These are phyloP conservation scores for Acestrorhynchus altus DNA, from an alignment of 2,797 vertebrate genomes.

Conservation along the genomic window DNA sequence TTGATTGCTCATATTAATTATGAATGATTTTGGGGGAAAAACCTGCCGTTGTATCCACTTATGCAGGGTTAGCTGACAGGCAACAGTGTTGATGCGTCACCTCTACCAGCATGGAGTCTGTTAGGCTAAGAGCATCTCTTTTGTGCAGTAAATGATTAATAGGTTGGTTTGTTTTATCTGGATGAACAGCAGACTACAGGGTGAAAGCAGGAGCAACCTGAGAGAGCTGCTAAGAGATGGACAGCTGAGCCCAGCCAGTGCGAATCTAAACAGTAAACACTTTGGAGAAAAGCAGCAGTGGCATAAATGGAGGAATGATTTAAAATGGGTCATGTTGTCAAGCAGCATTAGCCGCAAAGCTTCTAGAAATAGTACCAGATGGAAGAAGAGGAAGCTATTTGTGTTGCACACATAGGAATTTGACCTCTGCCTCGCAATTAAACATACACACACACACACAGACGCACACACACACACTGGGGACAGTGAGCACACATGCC, in stretches of 20 bases:
- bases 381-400: too few relatives aligned
- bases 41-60: background rate
- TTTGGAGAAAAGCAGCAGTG: background rate
- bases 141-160: constrained; percentile 47
- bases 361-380: background rate
- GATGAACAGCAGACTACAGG: constrained; percentile 22
- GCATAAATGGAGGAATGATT: background rate
- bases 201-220: constrained; percentile 21
- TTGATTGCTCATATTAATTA: constrained; percentile 23
- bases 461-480: too few relatives aligned
- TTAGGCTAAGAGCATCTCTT: constrained; percentile 16
- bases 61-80: background rate
- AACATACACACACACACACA: too few relatives aligned
- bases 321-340: constrained; percentile 1
- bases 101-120: background rate
- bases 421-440: too few relatives aligned
- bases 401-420: too few relatives aligned
- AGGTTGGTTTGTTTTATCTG: constrained; percentile 47
- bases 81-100: constrained; percentile 3
- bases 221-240: background rate
- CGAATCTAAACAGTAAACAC: constrained; percentile 1
- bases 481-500: too few relatives aligned
- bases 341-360: background rate
- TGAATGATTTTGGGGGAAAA: constrained; percentile 23
- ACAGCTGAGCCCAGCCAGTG: background rate